Percentiles rank a stretch among this genome's conserved stretches.
phyloP scores from a whole-genome alignment of 1,140 invertebrate genomes.

The Chionoecetes opilio region DNA sequence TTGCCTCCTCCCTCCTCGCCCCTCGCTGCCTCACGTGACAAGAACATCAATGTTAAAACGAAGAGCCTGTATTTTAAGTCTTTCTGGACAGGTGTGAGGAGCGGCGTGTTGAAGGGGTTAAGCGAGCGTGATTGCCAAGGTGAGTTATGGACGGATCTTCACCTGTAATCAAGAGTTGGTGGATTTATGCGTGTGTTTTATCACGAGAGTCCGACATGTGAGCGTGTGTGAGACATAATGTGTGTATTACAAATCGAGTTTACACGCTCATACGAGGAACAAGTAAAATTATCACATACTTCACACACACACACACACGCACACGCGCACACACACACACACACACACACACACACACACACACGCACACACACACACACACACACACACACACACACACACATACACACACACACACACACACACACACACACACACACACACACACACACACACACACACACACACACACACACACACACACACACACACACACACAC shows the following conservation, averaged over 20 bases:
- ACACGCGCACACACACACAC: neutral
- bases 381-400: slow-evolving; percentile 43
- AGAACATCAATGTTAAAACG: neutral
- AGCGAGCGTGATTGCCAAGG: neutral
- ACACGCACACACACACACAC: slow-evolving; percentile 40
- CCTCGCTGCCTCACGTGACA: neutral
- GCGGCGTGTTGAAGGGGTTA: neutral
- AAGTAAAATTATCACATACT: no score
- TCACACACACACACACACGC: slow-evolving; percentile 19
- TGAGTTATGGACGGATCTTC: neutral
- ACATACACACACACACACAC: slow-evolving; percentile 37
- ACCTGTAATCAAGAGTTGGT: neutral
- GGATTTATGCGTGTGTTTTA: slow-evolving; percentile 6
- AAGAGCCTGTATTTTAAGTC: neutral
- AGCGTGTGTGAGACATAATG: neutral
- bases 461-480: slow-evolving; percentile 43
- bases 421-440: neutral
- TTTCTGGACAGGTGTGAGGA: neutral
- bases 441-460: neutral
- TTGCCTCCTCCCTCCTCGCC: neutral
- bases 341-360: slow-evolving; percentile 34
- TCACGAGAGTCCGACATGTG: slow-evolving; percentile 3
- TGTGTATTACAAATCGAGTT: neutral
- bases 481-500: slow-evolving; percentile 36
- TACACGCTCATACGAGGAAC: no score